Percentiles rank a stretch among this genome's conserved stretches.
phyloP scores from a whole-genome alignment of 2,888 invertebrate species.

The Lymantria monacha region DNA sequence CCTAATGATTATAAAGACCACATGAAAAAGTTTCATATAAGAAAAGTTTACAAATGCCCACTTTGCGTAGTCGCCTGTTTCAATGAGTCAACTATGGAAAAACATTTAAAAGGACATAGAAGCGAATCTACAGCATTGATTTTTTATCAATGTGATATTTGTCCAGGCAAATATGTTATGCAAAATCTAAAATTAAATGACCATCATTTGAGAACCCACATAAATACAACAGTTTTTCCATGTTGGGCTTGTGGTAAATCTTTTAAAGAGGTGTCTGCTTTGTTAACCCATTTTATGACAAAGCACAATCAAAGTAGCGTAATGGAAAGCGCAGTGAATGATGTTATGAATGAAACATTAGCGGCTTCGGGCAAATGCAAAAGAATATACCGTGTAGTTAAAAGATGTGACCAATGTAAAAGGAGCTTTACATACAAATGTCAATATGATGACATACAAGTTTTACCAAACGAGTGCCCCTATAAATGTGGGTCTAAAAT shows the following conservation, averaged over 20 bases:
- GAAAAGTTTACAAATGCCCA: conserved; percentile 66
- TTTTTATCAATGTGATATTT: conserved; percentile 65
- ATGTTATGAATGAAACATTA: conserved; percentile 16
- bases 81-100: conserved; percentile 54
- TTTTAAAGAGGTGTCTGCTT: conserved; percentile 40
- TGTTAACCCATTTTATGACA: conserved; percentile 52
- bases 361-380: conserved; percentile 8
- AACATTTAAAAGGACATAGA: conserved; percentile 54
- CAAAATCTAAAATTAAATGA: conserved; percentile 47
- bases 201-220: conserved; percentile 56
- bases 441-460: conserved; percentile 51
- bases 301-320: conserved; percentile 38
- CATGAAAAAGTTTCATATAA: conserved; percentile 67
- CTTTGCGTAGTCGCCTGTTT: conserved; percentile 67
- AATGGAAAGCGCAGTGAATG: conserved; percentile 28
- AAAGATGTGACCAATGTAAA: conserved; percentile 60
- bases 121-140: conserved; percentile 35
- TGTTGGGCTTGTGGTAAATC: conserved; percentile 61
- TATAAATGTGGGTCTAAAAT: conserved; percentile 48
- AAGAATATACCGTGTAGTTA: conserved; percentile 53
- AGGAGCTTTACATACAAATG: conserved; percentile 63
- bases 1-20: conserved; percentile 70
- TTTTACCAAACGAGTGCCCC: conserved; percentile 62
- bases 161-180: conserved; percentile 61
- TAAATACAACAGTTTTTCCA: conserved; percentile 46